A percentile compares a stretch with the other conserved stretches of the same genome.
phyloP scores from a whole-genome alignment of 2,888 invertebrate genomes.

The Cataglyphis altisquamis region DNA sequence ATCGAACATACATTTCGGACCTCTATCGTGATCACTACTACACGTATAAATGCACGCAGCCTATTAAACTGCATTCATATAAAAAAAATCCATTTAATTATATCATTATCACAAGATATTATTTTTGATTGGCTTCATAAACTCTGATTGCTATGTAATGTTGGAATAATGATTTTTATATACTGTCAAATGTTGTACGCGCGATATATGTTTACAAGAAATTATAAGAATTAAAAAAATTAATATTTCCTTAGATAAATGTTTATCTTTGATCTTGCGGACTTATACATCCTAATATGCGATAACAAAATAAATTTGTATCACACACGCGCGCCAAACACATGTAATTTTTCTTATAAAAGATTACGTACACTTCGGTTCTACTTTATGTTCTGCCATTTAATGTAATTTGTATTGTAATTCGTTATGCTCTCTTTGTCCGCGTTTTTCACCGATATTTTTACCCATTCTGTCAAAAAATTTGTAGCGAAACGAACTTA shows the following conservation, averaged over 20 bases:
- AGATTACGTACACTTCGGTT: neutral
- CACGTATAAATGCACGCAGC: slow-evolving; percentile 31
- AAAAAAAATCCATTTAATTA: slow-evolving; percentile 50
- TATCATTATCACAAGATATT: neutral
- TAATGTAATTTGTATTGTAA: slow-evolving; percentile 12
- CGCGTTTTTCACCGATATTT: slow-evolving; percentile 40
- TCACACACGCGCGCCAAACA: neutral
- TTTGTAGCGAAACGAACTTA: slow-evolving; percentile 57
- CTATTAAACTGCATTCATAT: slow-evolving; percentile 12
- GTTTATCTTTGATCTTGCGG: neutral
- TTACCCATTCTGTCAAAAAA: slow-evolving; percentile 41
- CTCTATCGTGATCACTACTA: slow-evolving; percentile 8
- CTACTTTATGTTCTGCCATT: neutral
- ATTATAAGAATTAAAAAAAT: neutral
- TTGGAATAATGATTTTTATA: slow-evolving; percentile 18
- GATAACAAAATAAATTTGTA: neutral
- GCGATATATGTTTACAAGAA: neutral
- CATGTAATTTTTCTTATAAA: neutral
- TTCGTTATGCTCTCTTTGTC: slow-evolving; percentile 35
- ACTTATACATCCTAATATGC: neutral
- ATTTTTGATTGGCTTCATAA: neutral
- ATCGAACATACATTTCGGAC: slow-evolving; percentile 40
- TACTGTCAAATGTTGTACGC: neutral
- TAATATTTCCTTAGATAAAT: neutral
- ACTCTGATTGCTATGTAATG: neutral